Base-by-base conservation (phyloP, 2,888 invertebrate species). In the Diaphora mendica region DNA sequence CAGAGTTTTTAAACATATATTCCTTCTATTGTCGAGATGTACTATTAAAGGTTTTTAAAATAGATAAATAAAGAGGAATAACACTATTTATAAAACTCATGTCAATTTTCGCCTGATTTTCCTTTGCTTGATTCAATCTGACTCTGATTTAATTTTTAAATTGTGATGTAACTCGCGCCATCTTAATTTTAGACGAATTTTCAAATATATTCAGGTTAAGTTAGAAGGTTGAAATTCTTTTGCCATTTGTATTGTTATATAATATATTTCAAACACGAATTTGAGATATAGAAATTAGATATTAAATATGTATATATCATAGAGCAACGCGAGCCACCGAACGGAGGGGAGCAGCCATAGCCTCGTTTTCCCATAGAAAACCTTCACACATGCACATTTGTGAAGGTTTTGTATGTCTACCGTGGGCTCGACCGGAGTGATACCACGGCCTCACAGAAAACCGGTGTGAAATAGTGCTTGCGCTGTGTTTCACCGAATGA, bases 281-380 rank as follows among this genome's bases (percentile, higher is more conserved):
- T 62, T 62, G 62, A 62, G 30, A 55, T 55, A 69, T 64, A 70
- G 48, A 70, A 26, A 44, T 72, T 70, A 62, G 69, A 62, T 59
- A n/a, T n/a, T n/a, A n/a, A 20, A 7, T 39, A 8, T 7, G 39
- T 39, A 39, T 39, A 39, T 39, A 11, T 39, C 39, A 39, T 39
- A 39, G 39, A 39, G 2, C 11, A 39, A 39, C 39, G 9, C 39
- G 39, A 11, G 11, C 39, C 39, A 39, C 11, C 39, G 39, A 39
- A 39, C 0, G 39, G 9, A 1, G 39, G 1, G 39, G 35, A 68
- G 51, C 35, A 68, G 23, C 15, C 9, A 23, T 39, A 39, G 39
- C 11, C 1, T 39, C 39, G 2, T 3, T 35, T 35, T 35, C 11
- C 39, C 11, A 39, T 1, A 39, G 0, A 39, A 35, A 35, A 35